Base-by-base conservation (phyloP, 2,888 invertebrate genomes). In the Cephalotes varians region DNA sequence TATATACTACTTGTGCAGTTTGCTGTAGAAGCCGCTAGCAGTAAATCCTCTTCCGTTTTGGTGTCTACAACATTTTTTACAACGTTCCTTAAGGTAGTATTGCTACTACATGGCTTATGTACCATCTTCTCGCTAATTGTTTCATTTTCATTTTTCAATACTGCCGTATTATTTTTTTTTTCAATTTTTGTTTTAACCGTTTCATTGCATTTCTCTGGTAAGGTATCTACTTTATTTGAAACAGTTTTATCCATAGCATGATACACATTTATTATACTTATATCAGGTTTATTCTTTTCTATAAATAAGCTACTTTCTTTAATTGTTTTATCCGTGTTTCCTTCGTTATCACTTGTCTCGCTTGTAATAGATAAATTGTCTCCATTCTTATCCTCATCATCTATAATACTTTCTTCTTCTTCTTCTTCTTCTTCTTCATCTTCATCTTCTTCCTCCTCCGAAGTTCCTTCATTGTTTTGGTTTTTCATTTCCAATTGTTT, bases 401-500 rank as follows among this genome's bases (percentile, higher is more conserved):
- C 15, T 21, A 34, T 12, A 28, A 12, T 47, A 37, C 56, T 28
- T 31, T 73, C 54, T 31, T 18, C 12, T n/a, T 71, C 49, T 37
- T 9, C 18, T 3, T 62, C 21, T 12, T 71, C 54, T 4, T 69
- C 49, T 0, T 85, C 81, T 1, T 87, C 86, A 5, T 87, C 88
- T 0, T 88, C 83, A 6, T 87, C 87, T 4, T 89, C 87, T 6
- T 89, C 87, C 1, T 88, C 86, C 1, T 83, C 88, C 1, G 71
- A 64, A 7, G 72, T 44, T 31, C 77, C 71, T 18, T 81, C 76
- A 3, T 65, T 10, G 7, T n/a, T 9, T 21, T 34, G 9, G 6
- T 83, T 47, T 7, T 82, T 87, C 28, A 69, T 31, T 47, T 88
- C 87, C 40, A 92, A 90, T 64, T 94, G 92, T 62, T 90, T 92